Percentiles rank a stretch among this genome's conserved stretches.
These are phyloP conservation scores for Myrmophylax atrothorax DNA, from an alignment of 2,113 vertebrate genomes.

Conservation along the genomic window DNA sequence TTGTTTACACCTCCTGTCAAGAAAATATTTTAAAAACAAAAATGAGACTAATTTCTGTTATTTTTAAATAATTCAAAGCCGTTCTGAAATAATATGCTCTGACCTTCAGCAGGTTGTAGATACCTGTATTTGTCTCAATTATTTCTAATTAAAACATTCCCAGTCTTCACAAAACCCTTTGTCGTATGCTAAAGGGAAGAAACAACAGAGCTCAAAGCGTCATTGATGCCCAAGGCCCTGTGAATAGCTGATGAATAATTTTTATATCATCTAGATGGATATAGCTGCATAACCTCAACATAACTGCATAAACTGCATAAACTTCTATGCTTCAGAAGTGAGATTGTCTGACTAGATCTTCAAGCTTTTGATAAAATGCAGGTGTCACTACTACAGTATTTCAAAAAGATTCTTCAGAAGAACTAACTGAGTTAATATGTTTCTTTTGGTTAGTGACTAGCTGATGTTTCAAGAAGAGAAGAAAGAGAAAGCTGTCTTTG, in stretches of 20 bases:
- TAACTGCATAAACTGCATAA: no score
- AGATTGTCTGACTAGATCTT: neutral
- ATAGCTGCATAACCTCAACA: neutral
- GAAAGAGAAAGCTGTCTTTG: neutral
- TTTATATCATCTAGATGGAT: neutral
- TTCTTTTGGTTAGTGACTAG: neutral
- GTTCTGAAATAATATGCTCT: neutral
- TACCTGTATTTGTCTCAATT: neutral
- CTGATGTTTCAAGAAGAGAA: neutral
- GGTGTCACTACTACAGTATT: neutral
- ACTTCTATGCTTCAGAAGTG: neutral
- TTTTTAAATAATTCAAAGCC: neutral
- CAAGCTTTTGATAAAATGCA: neutral
- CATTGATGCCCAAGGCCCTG: rapidly evolving
- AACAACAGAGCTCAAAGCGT: neutral
- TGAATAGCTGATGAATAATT: neutral
- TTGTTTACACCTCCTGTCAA: neutral
- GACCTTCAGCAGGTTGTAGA: neutral
- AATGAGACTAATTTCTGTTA: neutral
- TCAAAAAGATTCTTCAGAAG: neutral
- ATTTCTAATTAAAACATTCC: neutral
- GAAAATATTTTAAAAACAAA: neutral
- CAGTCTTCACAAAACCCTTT: neutral
- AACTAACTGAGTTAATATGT: neutral
- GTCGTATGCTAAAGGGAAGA: neutral